These are phyloP conservation scores for Drosophila barbarae DNA, from an alignment of 2,888 invertebrate species.

Conservation along the genomic window DNA sequence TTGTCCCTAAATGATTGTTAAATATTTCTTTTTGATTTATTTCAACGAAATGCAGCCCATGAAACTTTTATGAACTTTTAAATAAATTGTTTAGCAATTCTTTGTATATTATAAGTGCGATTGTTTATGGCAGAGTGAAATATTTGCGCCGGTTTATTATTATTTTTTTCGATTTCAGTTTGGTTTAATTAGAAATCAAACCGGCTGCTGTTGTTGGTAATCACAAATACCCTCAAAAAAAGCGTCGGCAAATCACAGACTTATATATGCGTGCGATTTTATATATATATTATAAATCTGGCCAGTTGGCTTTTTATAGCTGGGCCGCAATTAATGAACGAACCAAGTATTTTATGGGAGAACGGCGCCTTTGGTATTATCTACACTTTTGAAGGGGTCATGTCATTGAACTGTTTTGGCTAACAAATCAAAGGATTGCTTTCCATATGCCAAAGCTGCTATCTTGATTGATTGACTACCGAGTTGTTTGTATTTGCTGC, in stretches of 20 bases:
- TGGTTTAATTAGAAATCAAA: constrained; percentile 43
- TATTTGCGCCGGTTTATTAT: constrained; percentile 37
- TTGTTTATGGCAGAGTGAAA: constrained; percentile 31
- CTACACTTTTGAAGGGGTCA: constrained; percentile 40
- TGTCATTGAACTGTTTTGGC: constrained; percentile 62
- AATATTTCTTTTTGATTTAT: constrained; percentile 14
- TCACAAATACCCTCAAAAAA: constrained; percentile 25
- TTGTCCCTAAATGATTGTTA: neutral
- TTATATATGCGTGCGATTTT: constrained; percentile 11
- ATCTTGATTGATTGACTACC: constrained; percentile 38
- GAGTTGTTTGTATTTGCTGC: constrained; percentile 32
- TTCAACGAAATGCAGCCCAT: neutral
- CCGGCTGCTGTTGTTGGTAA: constrained; percentile 41
- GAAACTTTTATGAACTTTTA: constrained; percentile 17
- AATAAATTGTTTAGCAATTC: constrained; percentile 14
- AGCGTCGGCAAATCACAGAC: neutral
- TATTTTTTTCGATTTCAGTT: constrained; percentile 14
- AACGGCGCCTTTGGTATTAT: constrained; percentile 56
- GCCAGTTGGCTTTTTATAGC: constrained; percentile 49
- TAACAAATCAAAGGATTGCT: constrained; percentile 23
- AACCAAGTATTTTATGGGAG: constrained; percentile 59
- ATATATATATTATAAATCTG: constrained; percentile 28
- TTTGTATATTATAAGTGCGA: constrained; percentile 20
- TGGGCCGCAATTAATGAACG: constrained; percentile 46
- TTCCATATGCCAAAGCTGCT: constrained; percentile 15